Evolutionary conservation across 2,888 invertebrate species (phyloP), one percentile per base, ranked within the genome.

Genomic region (Ischnus inquisitorius): DNA sequence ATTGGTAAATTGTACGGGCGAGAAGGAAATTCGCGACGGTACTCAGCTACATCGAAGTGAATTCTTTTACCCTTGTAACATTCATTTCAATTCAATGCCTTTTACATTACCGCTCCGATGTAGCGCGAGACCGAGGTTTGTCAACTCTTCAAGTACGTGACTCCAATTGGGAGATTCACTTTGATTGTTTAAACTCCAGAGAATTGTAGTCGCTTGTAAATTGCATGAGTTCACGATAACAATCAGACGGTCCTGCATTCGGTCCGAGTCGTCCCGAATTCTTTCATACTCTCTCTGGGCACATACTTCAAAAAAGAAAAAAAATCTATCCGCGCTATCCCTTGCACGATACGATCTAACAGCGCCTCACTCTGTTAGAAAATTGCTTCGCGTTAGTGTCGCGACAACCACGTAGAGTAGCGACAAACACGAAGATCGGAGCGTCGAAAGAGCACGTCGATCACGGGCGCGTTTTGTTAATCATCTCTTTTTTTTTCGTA

Each of bases 1-100:
- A n/a, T 34, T 34, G 1, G 1, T 39, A 16, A 39, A 34, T 51
- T 3, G 0, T 51, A 51, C 10, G 48, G 19, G 19, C n/a, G 22
- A 48, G 48, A 67, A 67, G 25, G 39, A 67, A 43, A 67, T 67
- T 71, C 71, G 71, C 71, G 54, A 57, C 22, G 39, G 57, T 41
- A 71, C 14, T 39, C 54, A 14, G 71, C 22, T 60, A 41, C 1
- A n/a, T 39, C 57, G n/a, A 68, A 71, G 43, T 71, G 43, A 2
- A 71, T 57, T 60, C 19, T 39, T 41, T 39, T 34, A 10, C 19
- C 39, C 34, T 8, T 39, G 64, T 64, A 34, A 10, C 34, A 16
- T 39, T 39, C 10, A 34, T 39, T 64, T 39, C 41, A 41, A 64
- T 19, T 22, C 3, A 41, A 34, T 16, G 25, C 28, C 34, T 28